A percentile compares a stretch with the other conserved stretches of the same genome.
Conservation (phyloP, 2,888 invertebrate species). For the Nemotelus nigrinus region DNA sequence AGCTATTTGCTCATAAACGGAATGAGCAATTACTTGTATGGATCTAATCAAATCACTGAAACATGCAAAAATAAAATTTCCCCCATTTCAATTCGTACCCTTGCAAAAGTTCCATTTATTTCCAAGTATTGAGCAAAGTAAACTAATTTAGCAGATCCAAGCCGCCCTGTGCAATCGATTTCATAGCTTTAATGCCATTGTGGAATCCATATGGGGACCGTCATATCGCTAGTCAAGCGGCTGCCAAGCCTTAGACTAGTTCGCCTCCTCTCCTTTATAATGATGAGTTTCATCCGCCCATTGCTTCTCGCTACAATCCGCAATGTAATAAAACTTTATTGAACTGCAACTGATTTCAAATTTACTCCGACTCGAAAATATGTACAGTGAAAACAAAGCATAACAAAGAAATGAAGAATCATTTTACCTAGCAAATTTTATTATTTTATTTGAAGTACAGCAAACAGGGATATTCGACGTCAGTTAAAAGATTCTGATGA, state of each 20-base stretch:
- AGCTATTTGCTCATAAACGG: not conserved
- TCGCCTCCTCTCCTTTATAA: not conserved
- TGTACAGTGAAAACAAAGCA: not conserved
- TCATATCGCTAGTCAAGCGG: not conserved
- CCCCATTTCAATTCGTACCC: not conserved
- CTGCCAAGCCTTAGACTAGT: slow-evolving; percentile 13
- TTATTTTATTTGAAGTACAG: not conserved
- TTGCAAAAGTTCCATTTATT: slow-evolving; percentile 38
- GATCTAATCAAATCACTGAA: slow-evolving; percentile 49
- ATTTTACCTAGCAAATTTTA: slow-evolving; percentile 16
- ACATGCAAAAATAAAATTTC: slow-evolving; percentile 40
- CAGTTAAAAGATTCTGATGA: too few species aligned
- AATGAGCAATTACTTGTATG: slow-evolving; percentile 41
- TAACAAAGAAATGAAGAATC: not conserved
- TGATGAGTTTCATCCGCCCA: slow-evolving; percentile 21
- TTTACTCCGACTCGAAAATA: slow-evolving; percentile 48
- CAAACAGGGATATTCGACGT: too few species aligned
- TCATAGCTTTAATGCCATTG: slow-evolving; percentile 2
- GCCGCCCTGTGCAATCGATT: slow-evolving; percentile 1
- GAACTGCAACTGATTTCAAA: slow-evolving; percentile 51
- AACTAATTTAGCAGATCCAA: slow-evolving; percentile 26
- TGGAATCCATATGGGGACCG: slow-evolving; percentile 17
- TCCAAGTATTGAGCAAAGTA: slow-evolving; percentile 33
- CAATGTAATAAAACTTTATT: slow-evolving; percentile 51
- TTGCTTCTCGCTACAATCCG: slow-evolving; percentile 25